Base-by-base conservation (phyloP, 2,797 vertebrate species). In the Gymnothorax reevesii region DNA sequence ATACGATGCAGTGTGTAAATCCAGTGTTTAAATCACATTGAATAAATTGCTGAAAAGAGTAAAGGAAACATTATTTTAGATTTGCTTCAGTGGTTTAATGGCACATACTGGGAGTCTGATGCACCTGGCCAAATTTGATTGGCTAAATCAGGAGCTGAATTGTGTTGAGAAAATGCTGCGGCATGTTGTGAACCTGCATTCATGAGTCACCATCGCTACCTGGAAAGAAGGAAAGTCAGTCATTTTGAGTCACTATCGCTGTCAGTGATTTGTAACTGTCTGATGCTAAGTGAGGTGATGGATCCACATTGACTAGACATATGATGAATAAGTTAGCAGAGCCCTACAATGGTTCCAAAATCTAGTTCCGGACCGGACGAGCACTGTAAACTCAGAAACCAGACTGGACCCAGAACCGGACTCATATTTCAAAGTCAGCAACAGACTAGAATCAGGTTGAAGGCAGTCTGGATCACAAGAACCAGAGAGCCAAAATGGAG, bases 21-120 rank as follows among this genome's bases (percentile, higher is more conserved):
- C 80, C 90, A 52, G 15, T 82, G 54, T 54, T 87, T 80, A 84
- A 42, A 42, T 2, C 54, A 86, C 88, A 57, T 89, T 89, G 88
- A 52, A 73, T 88, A 59, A 86, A 83, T 86, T 79, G 55, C 88
- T 85, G 83, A 59, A 62, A 85, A 75, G 33, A 42, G 33, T 42
- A 85, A 82, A 52, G 84, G 87, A 89, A 25, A 33, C 85, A 54
- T 13, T 71, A 86, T 90, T 90, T 88, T 20, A 64, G 60, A 64
- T 64, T 64, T 20, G 60, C 60, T 64, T 15, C 60, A 64, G 7
- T 17, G 60, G 60, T 64, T 64, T 20, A 64, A 20, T 64, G 60
- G 60, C 60, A 15, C 60, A 64, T 20, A 20, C 60, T 20, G 60
- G 60, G 60, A 64, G 17, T 22, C 60, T 5, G 17, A 20, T 64